Base-by-base conservation (phyloP, 2,888 invertebrate species). In the Erebia epiphron region DNA sequence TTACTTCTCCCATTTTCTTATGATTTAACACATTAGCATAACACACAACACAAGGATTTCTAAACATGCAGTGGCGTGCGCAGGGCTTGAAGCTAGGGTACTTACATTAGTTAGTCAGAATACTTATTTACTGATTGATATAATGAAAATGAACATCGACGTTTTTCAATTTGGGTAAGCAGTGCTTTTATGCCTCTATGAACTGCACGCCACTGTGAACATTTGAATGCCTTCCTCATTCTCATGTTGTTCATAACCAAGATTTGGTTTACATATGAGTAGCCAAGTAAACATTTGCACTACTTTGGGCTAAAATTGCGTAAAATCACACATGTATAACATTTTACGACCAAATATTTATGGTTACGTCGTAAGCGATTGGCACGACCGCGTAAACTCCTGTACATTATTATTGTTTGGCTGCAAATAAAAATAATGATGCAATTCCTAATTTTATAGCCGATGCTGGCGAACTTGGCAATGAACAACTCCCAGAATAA, bases 301-400 rank as follows among this genome's bases (percentile, higher is more conserved):
- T 21, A 62, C 63, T 69, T 69, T 69, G 35, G 58, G 58, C 35
- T 52, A 18, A 57, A 69, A 49, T 18, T 52, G 64, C 69, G 69
- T 69, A 58, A 64, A 58, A 69, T 56, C 43, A 5, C 14, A 35
- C 16, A 64, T 41, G 62, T 57, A 63, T 64, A 63, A 68, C 49
- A 64, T 49, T 57, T 63, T 41, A 41, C 61, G 72, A 70, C 73
- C 14, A 66, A 66, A 66, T 66, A 75, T 76, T 76, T 75, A 74
- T 43, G 58, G 69, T 71, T 64, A 58, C 68, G 68, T 60, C 46
- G 52, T 58, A 60, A 73, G 56, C 66, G 58, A 68, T 74, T 75
- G 74, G 75, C 73, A 75, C 69, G 61, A 50, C 68, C 71, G 41
- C 67, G 66, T 67, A 63, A 75, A 67, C 73, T 66, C 70, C 54